Base-by-base conservation (phyloP, 2,888 invertebrate species). In the Sinelater perroti region DNA sequence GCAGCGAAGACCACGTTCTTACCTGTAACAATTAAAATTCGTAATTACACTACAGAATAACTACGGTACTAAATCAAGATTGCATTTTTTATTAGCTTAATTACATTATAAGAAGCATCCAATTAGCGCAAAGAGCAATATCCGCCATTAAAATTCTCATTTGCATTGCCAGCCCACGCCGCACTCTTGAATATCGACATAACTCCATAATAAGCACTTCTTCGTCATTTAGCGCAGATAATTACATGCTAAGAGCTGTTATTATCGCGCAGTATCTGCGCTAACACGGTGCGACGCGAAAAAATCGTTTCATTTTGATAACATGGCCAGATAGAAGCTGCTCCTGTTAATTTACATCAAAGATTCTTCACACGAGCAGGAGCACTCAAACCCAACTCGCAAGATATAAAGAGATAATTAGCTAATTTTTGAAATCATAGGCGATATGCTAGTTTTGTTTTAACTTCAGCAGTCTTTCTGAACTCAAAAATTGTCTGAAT, bases 121-220 rank as follows among this genome's bases (percentile, higher is more conserved):
- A 42, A 52, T 52, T 52, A 52, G 26, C 52, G 35, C 31, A 26
- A 31, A 44, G 53, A 46, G 53, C 53, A 54, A 54, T 46, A 54
- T 46, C 44, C 53, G 52, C 52, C 21, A 21, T 33, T 40, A 40
- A 18, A 31, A 33, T 24, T 44, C 44, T 52, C 52, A 52, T 52
- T 52, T 52, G 52, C 52, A 52, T 52, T 14, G 16, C 2, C 44
- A 24, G 11, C 44, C 44, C 40, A 52, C 52, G 42, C 35, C 30
- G 35, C 31, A 44, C 21, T 44, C 31, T 46, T 50, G 40, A 50
- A 50, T 50, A 50, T 50, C 50, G 35, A 44, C 52, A 52, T 44
- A 52, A 52, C 52, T 44, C 18, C 11, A 44, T 52, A 52, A 52
- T 52, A 52, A 52, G 31, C 42, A 52, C 42, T 52, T 52, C 28